Conservation (phyloP, 2,888 invertebrate species). For the Rambutsinella grinnellia region DNA sequence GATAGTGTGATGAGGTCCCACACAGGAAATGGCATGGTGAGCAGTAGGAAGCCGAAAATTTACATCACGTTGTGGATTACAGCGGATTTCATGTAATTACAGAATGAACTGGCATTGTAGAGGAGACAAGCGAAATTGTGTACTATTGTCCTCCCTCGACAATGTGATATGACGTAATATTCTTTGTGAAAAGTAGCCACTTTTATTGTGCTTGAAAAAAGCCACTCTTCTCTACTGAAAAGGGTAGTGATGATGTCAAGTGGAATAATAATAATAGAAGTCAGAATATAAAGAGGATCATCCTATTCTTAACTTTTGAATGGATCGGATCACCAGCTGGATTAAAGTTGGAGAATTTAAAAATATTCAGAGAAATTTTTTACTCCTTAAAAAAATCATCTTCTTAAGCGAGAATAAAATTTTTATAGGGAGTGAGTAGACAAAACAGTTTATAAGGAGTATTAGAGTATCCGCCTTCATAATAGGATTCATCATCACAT, state of each 20-base stretch:
- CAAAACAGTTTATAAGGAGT: no score
- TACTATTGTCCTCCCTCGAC: background rate
- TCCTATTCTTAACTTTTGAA: background rate
- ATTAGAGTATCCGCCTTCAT: no score
- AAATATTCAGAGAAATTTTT: background rate
- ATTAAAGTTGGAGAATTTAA: no score
- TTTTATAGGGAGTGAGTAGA: no score
- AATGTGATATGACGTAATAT: background rate
- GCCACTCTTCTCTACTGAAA: background rate
- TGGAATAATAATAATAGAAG: background rate
- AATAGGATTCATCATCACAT: background rate
- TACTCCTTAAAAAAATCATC: no score
- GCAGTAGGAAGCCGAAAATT: background rate
- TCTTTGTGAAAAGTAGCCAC: background rate
- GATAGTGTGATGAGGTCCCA: no score
- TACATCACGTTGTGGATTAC: background rate
- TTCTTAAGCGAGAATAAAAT: no score
- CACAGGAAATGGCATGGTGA: background rate
- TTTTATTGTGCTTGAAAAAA: background rate
- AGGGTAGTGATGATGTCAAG: background rate
- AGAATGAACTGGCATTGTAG: background rate
- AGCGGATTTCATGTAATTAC: background rate
- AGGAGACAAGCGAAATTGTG: no score
- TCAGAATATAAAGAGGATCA: conserved; percentile 13
- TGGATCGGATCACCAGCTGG: background rate